Evolutionary conservation across 2,797 vertebrate genomes (phyloP).

Genomic region (Hoplostethus atlanticus): DNA sequence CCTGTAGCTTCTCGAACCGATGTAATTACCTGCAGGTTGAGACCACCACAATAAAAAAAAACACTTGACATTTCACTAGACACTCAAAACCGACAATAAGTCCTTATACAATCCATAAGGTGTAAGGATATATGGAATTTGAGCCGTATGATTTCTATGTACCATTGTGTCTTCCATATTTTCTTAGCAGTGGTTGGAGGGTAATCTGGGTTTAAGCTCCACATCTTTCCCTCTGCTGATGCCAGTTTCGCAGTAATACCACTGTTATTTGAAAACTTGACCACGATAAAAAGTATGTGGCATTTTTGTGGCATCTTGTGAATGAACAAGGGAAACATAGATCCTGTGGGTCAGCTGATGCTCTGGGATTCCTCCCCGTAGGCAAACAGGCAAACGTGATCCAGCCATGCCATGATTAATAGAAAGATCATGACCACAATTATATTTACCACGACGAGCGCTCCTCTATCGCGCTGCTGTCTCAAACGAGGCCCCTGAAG

Average conservation of each 20-base stretch:
- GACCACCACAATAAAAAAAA: constrained; percentile 1
- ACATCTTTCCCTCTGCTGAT: neutral
- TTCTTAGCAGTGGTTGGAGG: too few relatives aligned
- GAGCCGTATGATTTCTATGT: too few relatives aligned
- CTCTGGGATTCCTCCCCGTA: constrained; percentile 12
- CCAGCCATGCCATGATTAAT: constrained; percentile 70
- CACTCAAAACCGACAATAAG: neutral
- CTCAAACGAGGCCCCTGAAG: constrained; percentile 77
- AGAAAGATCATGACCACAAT: constrained; percentile 81
- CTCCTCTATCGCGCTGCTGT: constrained; percentile 75
- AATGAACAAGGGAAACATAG: constrained; percentile 24
- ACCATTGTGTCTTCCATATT: too few relatives aligned
- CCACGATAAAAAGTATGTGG: neutral
- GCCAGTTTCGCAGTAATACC: neutral
- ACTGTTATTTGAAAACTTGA: too few relatives aligned
- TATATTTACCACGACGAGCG: constrained; percentile 76
- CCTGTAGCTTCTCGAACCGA: neutral
- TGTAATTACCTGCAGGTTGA: neutral
- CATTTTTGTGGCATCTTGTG: constrained; percentile 16
- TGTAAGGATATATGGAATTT: neutral
- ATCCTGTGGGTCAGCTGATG: constrained; percentile 51
- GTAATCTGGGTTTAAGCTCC: too few relatives aligned
- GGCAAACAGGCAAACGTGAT: constrained; percentile 43
- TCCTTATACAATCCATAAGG: neutral
- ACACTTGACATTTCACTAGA: neutral